Evolutionary conservation across 2,888 invertebrate genomes (phyloP).

Genomic region (Nemotelus nigrinus): DNA sequence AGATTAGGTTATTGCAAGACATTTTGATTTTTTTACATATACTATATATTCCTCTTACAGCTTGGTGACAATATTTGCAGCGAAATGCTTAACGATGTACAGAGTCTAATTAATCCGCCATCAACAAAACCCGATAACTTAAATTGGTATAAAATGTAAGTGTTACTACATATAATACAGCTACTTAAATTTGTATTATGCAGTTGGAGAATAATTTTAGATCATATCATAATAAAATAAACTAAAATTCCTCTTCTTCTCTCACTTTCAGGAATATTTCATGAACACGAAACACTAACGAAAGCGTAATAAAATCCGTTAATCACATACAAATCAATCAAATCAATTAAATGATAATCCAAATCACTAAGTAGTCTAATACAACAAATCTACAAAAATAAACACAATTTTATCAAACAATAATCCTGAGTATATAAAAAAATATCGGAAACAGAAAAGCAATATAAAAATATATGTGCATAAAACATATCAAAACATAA

Average conservation of each 20-base stretch:
- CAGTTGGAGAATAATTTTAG: neutral
- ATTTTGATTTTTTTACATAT: too few species aligned
- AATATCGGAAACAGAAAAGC: slow-evolving; percentile 11
- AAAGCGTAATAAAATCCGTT: slow-evolving; percentile 4
- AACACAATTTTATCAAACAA: slow-evolving; percentile 14
- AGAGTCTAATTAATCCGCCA: slow-evolving; percentile 88
- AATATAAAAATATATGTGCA: slow-evolving; percentile 13
- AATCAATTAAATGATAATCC: neutral
- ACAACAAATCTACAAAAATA: slow-evolving; percentile 20
- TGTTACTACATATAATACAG: neutral
- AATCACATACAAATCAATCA: slow-evolving; percentile 19
- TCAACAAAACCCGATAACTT: slow-evolving; percentile 76
- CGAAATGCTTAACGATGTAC: slow-evolving; percentile 89
- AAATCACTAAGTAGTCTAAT: too few species aligned
- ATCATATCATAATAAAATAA: too few species aligned
- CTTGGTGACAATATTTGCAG: slow-evolving; percentile 86
- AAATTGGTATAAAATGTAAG: slow-evolving; percentile 64
- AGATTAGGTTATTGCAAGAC: too few species aligned
- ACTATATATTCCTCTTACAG: slow-evolving; percentile 66
- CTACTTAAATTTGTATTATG: neutral
- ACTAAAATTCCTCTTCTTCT: too few species aligned
- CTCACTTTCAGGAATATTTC: slow-evolving; percentile 35
- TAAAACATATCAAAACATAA: slow-evolving; percentile 21
- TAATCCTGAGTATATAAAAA: slow-evolving; percentile 1
- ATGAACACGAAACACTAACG: slow-evolving; percentile 35